Evolutionary conservation across 2,797 vertebrate species (phyloP).

Genomic region (Brachyalestes nurse): DNA sequence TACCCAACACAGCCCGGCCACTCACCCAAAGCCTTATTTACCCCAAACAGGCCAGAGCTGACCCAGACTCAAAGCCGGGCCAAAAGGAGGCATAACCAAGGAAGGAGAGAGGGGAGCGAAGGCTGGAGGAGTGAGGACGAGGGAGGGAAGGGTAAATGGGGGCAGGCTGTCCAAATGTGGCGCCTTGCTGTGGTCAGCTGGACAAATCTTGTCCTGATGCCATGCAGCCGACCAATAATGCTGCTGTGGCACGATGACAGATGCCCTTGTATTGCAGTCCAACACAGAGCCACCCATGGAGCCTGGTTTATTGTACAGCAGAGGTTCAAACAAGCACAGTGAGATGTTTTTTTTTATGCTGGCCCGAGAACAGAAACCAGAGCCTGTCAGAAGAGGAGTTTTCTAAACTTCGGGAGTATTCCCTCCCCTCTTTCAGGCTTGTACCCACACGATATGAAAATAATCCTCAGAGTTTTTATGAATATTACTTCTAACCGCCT

Average conservation of each 20-base stretch:
- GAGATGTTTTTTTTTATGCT: not conserved
- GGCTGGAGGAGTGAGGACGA: conserved; percentile 32
- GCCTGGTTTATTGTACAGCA: conserved; percentile 39
- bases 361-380: conserved; percentile 25
- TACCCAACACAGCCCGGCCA: conserved; percentile 39
- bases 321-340: conserved; percentile 26
- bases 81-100: conserved; percentile 24
- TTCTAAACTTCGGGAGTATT: not conserved
- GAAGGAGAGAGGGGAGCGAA: conserved; percentile 3
- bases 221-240: conserved; percentile 22
- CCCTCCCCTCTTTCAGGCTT: not conserved
- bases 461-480: not conserved
- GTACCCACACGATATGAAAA: not conserved
- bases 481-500: not conserved
- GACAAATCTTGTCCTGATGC: not conserved
- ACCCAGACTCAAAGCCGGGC: not conserved
- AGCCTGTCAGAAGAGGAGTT: conserved; percentile 11
- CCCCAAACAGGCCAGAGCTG: conserved; percentile 21
- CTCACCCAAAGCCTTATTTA: conserved; percentile 31
- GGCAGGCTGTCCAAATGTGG: not conserved
- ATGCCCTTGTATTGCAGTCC: conserved; percentile 32
- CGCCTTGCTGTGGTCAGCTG: conserved; percentile 10
- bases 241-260: conserved; percentile 41
- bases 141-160: conserved; percentile 5
- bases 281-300: conserved; percentile 68